Conservation (phyloP, 2,888 invertebrate species). For the Electrophaes corylata region DNA sequence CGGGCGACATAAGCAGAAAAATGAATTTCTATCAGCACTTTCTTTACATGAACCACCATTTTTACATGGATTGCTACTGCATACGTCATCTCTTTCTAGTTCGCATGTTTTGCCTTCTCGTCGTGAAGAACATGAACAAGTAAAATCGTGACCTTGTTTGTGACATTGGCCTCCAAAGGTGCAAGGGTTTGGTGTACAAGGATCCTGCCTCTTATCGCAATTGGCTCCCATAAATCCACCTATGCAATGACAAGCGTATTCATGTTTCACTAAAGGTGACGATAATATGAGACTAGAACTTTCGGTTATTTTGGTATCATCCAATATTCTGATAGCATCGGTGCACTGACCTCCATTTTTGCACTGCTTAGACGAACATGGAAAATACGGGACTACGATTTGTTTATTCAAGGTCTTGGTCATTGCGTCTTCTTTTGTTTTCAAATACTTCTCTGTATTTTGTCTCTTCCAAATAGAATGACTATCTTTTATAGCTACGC, state of each 20-base stretch:
- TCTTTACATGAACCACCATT: conserved; percentile 97
- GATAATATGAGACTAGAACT: conserved; percentile 93
- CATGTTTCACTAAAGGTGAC: conserved; percentile 91
- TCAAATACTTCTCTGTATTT: conserved; percentile 86
- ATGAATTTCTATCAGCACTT: conserved; percentile 93
- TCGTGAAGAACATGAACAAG: conserved; percentile 91
- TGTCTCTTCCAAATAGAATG: conserved; percentile 86
- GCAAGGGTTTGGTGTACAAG: conserved; percentile 95
- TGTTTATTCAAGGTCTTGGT: conserved; percentile 85
- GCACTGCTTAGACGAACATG: conserved; percentile 89
- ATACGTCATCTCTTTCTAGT: conserved; percentile 92
- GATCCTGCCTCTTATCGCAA: conserved; percentile 95
- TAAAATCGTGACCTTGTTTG: conserved; percentile 92
- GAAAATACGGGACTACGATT: conserved; percentile 89
- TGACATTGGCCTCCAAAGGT: conserved; percentile 93
- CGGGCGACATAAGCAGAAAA: conserved; percentile 95
- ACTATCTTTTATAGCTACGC: conserved; percentile 86
- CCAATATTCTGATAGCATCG: conserved; percentile 87
- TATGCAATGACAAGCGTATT: conserved; percentile 91
- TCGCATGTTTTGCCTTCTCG: conserved; percentile 94
- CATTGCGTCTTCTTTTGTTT: conserved; percentile 86
- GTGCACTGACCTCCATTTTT: conserved; percentile 92
- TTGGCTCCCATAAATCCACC: conserved; percentile 93
- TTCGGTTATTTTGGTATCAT: conserved; percentile 90
- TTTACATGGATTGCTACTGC: conserved; percentile 93